Conservation (phyloP, 2,888 invertebrate genomes). For the Stenichneumon culpator region DNA sequence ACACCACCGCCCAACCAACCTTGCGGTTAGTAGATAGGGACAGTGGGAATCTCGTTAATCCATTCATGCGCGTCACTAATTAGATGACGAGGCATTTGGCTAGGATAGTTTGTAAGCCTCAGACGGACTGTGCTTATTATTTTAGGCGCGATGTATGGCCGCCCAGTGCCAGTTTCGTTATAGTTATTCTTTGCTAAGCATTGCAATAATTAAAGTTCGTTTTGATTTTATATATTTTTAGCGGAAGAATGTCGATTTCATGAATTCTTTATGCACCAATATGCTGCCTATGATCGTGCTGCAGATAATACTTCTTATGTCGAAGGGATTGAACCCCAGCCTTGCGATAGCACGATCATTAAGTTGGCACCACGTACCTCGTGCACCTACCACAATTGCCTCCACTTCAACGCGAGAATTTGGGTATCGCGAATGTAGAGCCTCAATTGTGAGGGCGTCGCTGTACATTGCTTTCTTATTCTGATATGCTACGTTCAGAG, state of each 20-base stretch:
- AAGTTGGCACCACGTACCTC: slow-evolving; percentile 41
- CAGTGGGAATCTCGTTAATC: no score
- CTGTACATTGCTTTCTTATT: slow-evolving; percentile 60
- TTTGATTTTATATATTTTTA: background rate
- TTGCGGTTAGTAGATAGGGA: no score
- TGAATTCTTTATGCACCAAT: slow-evolving; percentile 9
- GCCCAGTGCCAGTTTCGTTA: background rate
- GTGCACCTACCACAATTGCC: slow-evolving; percentile 55
- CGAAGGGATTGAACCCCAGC: background rate
- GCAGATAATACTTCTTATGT: background rate
- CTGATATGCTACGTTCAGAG: slow-evolving; percentile 43
- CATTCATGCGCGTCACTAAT: no score
- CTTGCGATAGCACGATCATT: background rate
- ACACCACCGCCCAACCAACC: no score
- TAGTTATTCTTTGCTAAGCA: no score
- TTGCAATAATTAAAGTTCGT: no score
- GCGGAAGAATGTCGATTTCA: background rate
- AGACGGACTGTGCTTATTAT: background rate
- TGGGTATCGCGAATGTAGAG: slow-evolving; percentile 16
- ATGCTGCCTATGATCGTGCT: slow-evolving; percentile 14
- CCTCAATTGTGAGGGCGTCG: slow-evolving; percentile 17
- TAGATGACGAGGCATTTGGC: no score
- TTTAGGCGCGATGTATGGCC: background rate
- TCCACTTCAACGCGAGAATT: slow-evolving; percentile 3
- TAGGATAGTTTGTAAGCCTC: background rate